Base-by-base conservation (phyloP, 1,140 invertebrate species). In the Ceratina calcarata region DNA sequence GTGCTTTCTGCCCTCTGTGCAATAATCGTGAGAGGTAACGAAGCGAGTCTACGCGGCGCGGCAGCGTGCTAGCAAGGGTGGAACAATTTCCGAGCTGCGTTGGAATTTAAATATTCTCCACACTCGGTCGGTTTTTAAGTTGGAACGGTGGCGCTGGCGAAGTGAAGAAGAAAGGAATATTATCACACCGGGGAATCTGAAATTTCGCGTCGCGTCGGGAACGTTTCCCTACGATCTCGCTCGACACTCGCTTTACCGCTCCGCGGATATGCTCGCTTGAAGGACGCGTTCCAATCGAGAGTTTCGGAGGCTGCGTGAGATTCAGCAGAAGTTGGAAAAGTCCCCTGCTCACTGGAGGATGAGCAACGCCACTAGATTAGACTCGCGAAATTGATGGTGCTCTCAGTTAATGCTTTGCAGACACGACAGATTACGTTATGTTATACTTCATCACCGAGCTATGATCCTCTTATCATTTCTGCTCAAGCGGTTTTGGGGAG, bases 1-100 rank as follows among this genome's bases (percentile, higher is more conserved):
- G 73, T 13, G 65, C 71, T 82, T 82, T 70, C 76, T 66, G 65
- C 58, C 49, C 75, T 49, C n/a, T 57, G 22, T 83, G 84, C 81
- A 89, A 86, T 88, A 89, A 88, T 84, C 83, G 83, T 70, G 77
- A 80, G 83, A 83, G 81, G 80, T 84, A 87, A 87, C 88, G 81
- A 81, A 83, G 86, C 78, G 75, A 58, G 45, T 67, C 27, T 74
- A 76, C 37, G 55, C 15, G 3, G 10, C 74, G 79, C 60, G 67
- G 58, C 61, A 82, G 80, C 77, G 77, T 60, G 64, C 68, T 72
- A 61, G 57, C 68, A 72, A 61, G 64, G 53, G 51, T n/a, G 45
- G 70, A 78, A 76, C 65, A 79, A 82, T 82, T 82, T 70, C 37
- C 72, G 20, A 13, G 37, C 72, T 27, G 45, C 58, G n/a, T 6